Evolutionary conservation across 2,888 invertebrate genomes (phyloP), one percentile per base, ranked within the genome.

Genomic region (Siphonodentalium dalli): DNA sequence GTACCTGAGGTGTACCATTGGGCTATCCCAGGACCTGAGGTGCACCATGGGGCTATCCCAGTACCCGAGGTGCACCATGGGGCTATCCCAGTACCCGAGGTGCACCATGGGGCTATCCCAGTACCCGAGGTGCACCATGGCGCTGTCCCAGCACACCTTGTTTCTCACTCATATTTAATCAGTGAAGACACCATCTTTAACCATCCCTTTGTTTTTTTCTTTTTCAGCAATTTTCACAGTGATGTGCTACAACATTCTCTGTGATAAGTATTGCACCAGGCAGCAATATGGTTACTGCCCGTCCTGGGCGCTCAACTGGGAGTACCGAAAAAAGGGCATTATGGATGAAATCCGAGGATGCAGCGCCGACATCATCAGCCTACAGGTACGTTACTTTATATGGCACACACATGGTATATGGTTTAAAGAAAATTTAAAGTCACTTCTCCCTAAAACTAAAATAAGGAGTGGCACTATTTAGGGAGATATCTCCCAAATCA

Each of bases 201-300:
- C n/a, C n/a, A n/a, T n/a, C 31, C 23, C 2, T 39, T 9, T 39
- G 8, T 40, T 23, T 20, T 26, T 47, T 57, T 54, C 48, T 49
- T 34, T 77, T 76, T 26, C 74, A 83, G 82, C 93, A 86, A 91
- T 94, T 82, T 97, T 98, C 86, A 97, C 98, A 68, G 96, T 98
- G 75, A 95, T 99, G 93, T 98, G 98, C 84, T 99, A 99, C 87
- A 99, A 99, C 85, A 96, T 99, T 67, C 87, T 99, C 69, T 97
- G 98, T 85, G 97, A 98, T 86, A 97, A 97, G 85, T 98, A 97
- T 82, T 98, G 98, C 61, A 98, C 98, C 47, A 85, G 96, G 74
- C 95, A 96, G 84, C 93, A 96, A 91, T 99, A 99, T 85, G 96
- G 94, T 72, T 99, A 99, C 85, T 99, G 98, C 83, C 98, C 99